Conservation (phyloP, 2,113 vertebrate species). For the Columba livia region DNA sequence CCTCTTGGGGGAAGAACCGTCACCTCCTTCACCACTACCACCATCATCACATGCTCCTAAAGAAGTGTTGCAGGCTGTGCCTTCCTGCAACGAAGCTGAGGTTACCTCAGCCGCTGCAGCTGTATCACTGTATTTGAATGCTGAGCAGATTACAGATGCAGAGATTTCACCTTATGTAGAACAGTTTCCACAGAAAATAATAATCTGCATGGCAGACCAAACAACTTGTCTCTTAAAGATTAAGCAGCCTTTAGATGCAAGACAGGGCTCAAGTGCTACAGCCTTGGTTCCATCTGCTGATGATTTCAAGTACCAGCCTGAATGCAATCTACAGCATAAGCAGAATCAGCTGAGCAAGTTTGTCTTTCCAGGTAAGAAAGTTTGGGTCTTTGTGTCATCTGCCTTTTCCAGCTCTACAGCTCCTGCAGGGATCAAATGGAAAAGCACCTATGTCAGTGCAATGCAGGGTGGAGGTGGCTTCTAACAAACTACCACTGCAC, state of each 20-base stretch:
- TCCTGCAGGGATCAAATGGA: not conserved
- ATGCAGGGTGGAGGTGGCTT: not conserved
- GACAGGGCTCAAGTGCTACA: not conserved
- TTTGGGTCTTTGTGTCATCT: not conserved
- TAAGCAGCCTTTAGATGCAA: conserved; percentile 11
- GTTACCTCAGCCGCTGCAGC: not conserved
- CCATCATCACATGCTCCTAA: conserved; percentile 13
- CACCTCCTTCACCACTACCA: not conserved
- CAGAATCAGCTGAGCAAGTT: conserved; percentile 35
- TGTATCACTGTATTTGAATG: not conserved
- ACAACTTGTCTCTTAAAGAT: conserved; percentile 10
- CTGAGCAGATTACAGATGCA: conserved; percentile 3
- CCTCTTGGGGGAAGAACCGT: conserved; percentile 55
- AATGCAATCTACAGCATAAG: not conserved
- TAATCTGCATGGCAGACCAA: conserved; percentile 20
- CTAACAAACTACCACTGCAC: not conserved
- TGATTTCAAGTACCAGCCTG: not conserved
- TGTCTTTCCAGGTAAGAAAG: conserved; percentile 63
- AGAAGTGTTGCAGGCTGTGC: not conserved
- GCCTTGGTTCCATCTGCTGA: not conserved
- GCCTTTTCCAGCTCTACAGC: not conserved
- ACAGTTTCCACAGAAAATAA: conserved; percentile 51
- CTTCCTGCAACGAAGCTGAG: conserved; percentile 13
- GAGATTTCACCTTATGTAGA: conserved; percentile 6
- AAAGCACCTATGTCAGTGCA: not conserved